A percentile compares a stretch with the other conserved stretches of the same genome.
Evolutionary conservation across 2,888 invertebrate species (phyloP).

Genomic region (Parthenolecanium corni): DNA sequence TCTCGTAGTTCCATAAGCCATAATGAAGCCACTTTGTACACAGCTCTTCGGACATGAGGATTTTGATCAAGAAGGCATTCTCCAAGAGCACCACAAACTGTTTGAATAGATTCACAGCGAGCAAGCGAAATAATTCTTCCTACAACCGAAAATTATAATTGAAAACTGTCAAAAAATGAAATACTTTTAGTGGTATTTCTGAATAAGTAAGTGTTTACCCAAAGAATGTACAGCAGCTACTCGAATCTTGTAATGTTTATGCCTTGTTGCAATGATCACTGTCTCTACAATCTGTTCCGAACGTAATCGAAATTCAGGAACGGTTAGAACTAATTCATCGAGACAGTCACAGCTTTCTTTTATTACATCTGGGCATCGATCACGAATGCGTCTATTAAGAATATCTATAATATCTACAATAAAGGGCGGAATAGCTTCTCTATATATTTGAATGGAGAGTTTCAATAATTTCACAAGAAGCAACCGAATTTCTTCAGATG

Average conservation of each 20-base stretch:
- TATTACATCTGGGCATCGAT: conserved; percentile 70
- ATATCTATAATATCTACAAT: conserved; percentile 65
- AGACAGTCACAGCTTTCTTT: conserved; percentile 63
- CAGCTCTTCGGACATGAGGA: conserved; percentile 60
- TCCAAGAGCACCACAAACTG: conserved; percentile 66
- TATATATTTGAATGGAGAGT: conserved; percentile 53
- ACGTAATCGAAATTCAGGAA: conserved; percentile 60
- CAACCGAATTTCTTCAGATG: conserved; percentile 71
- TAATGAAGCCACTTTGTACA: conserved; percentile 60
- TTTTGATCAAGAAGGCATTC: conserved; percentile 78
- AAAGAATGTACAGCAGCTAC: conserved; percentile 61
- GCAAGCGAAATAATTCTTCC: conserved; percentile 53
- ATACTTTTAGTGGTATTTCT: conserved; percentile 23
- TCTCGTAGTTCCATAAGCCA: conserved; percentile 70
- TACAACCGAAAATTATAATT: conserved; percentile 32
- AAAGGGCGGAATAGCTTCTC: conserved; percentile 51
- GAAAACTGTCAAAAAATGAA: neutral
- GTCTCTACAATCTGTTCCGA: conserved; percentile 64
- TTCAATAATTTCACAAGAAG: conserved; percentile 54
- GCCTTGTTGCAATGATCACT: conserved; percentile 56
- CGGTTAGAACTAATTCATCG: conserved; percentile 49
- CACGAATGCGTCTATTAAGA: conserved; percentile 56
- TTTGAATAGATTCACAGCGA: conserved; percentile 57
- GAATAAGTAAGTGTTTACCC: conserved; percentile 41
- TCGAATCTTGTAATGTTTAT: conserved; percentile 73